Conservation (phyloP, 2,888 invertebrate species). For the Agrotis puta region DNA sequence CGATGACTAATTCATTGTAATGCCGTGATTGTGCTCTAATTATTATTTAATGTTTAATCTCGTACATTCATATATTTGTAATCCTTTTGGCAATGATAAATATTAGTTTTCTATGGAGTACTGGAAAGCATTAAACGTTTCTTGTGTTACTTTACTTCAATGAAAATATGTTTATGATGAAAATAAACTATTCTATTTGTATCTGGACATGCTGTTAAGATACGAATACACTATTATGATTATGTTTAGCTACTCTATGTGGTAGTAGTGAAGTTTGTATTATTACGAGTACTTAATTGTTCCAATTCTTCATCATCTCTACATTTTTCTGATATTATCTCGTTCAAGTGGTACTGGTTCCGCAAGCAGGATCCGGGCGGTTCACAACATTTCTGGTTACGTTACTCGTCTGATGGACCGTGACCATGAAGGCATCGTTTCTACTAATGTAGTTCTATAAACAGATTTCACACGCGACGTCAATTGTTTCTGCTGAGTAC, state of each 20-base stretch:
- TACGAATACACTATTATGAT: constrained; percentile 10
- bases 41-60: constrained; percentile 9
- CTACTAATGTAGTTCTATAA: constrained; percentile 22
- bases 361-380: constrained; percentile 32
- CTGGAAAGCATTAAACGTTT: neutral
- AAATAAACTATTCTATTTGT: constrained; percentile 11
- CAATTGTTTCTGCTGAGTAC: constrained; percentile 18
- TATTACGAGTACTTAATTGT: neutral
- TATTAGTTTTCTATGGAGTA: neutral
- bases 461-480: constrained; percentile 31
- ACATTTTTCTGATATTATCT: too few species aligned
- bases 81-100: constrained; percentile 19
- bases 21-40: constrained; percentile 17
- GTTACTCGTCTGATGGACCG: constrained; percentile 31
- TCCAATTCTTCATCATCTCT: too few species aligned
- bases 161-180: neutral
- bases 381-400: constrained; percentile 3
- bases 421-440: constrained; percentile 29
- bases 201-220: constrained; percentile 16
- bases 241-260: constrained; percentile 4
- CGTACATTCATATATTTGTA: neutral
- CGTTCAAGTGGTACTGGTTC: neutral
- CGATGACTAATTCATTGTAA: constrained; percentile 18
- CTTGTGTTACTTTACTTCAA: constrained; percentile 9
- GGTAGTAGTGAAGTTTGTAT: neutral